Percentiles rank a stretch among this genome's conserved stretches.
These are phyloP conservation scores for Sipunculus nudus DNA, from an alignment of 2,888 invertebrate species.

Conservation along the genomic window DNA sequence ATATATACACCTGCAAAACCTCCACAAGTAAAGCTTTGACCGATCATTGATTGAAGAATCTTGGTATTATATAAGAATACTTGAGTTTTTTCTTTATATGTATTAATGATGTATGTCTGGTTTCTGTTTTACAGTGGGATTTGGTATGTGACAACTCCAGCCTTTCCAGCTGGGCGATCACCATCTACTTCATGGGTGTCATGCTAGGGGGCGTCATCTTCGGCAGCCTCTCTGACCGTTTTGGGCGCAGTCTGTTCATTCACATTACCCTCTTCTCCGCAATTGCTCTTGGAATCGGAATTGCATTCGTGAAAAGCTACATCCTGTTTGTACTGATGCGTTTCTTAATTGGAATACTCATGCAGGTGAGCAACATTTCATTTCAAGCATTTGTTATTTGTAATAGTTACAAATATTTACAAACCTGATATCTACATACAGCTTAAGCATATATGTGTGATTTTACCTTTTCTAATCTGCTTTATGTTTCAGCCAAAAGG, in stretches of 20 bases:
- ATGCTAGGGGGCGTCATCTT: conserved; percentile 59
- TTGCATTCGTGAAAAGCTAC: conserved; percentile 47
- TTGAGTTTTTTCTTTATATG: not conserved
- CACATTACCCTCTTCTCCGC: conserved; percentile 46
- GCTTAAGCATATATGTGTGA: no score
- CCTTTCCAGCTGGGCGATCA: conserved; percentile 49
- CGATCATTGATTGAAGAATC: no score
- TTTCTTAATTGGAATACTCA: conserved; percentile 50
- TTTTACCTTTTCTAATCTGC: no score
- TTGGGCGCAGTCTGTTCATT: conserved; percentile 54
- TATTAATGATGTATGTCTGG: not conserved
- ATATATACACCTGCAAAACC: no score
- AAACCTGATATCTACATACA: no score
- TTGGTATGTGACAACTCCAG: conserved; percentile 49
- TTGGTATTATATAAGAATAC: no score
- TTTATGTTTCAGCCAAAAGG: no score
- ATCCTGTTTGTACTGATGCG: conserved; percentile 47
- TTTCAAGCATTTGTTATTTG: not conserved
- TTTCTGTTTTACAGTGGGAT: conserved; percentile 49
- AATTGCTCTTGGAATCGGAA: conserved; percentile 45
- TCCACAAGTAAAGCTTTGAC: no score
- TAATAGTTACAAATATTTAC: not conserved
- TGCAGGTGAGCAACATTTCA: conserved; percentile 46
- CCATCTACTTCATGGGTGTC: conserved; percentile 59
- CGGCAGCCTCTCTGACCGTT: conserved; percentile 54